Conservation (phyloP, 2,888 invertebrate genomes). For the Melikaiella ostensackeni region DNA sequence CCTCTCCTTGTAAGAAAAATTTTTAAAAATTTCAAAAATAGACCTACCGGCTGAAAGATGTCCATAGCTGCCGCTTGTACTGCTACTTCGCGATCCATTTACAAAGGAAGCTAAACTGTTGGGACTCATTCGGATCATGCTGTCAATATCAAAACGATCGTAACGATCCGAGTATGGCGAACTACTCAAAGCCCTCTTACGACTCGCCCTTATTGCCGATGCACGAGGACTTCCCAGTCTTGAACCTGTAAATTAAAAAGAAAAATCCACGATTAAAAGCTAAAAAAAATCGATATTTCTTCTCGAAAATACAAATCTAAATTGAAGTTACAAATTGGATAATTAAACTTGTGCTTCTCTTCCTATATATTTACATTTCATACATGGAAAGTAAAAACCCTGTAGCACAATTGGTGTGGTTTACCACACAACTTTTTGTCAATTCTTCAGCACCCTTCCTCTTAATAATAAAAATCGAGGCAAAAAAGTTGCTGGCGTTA, state of each 20-base stretch:
- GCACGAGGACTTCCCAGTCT: constrained; percentile 84
- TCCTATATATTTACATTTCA: background rate
- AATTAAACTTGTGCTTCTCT: background rate
- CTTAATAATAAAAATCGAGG: constrained; percentile 20
- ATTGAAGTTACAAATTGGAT: constrained; percentile 9
- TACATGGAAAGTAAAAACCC: background rate
- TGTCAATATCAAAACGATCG: constrained; percentile 95
- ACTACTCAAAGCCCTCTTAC: constrained; percentile 95
- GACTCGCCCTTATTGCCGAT: constrained; percentile 82
- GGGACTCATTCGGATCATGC: constrained; percentile 96
- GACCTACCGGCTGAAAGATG: constrained; percentile 92
- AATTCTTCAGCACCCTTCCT: background rate
- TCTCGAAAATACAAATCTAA: background rate
- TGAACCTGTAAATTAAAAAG: constrained; percentile 62
- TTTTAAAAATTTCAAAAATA: background rate
- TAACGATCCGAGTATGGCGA: constrained; percentile 96
- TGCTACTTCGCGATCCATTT: constrained; percentile 91
- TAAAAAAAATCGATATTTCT: background rate
- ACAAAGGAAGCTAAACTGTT: constrained; percentile 91
- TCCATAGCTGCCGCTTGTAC: constrained; percentile 96
- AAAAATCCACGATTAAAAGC: background rate
- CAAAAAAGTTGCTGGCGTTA: constrained; percentile 20
- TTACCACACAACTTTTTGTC: constrained; percentile 21
- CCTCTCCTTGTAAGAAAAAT: no score
- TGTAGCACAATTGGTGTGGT: background rate